Percentiles rank a stretch among this genome's conserved stretches.
Evolutionary conservation across 2,113 vertebrate species (phyloP).

Genomic region (Oenanthe melanoleuca): DNA sequence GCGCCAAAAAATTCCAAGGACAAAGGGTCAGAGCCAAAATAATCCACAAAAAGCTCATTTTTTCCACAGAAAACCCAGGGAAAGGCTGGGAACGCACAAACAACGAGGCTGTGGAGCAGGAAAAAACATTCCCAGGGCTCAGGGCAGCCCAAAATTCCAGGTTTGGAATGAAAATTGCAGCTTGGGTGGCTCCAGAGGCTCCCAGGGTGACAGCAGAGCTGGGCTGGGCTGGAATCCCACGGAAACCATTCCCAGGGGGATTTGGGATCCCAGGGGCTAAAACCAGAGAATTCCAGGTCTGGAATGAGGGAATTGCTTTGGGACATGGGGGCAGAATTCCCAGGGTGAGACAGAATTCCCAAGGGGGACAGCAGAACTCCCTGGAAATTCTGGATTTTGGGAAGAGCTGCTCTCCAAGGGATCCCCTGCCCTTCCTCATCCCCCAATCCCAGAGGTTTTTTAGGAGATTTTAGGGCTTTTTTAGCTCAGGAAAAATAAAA

Average conservation of each 20-base stretch:
- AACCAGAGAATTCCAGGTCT: background rate
- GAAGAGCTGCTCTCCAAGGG: background rate
- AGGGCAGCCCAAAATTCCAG: background rate
- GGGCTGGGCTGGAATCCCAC: background rate
- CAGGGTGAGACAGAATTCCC: background rate
- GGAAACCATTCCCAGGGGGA: background rate
- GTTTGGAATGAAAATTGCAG: background rate
- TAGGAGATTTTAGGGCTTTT: background rate
- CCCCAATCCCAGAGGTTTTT: background rate
- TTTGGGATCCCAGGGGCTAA: background rate
- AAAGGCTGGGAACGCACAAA: background rate
- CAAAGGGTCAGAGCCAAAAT: background rate
- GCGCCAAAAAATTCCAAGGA: background rate
- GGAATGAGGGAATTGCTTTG: background rate
- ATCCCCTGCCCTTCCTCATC: background rate
- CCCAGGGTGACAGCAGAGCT: background rate
- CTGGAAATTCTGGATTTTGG: background rate
- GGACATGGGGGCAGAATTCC: background rate
- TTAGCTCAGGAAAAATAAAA: fast-evolving
- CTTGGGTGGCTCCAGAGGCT: background rate
- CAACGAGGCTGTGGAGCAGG: background rate
- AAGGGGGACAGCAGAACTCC: background rate
- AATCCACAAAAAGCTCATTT: background rate
- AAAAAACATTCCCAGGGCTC: background rate
- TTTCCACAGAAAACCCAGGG: background rate